phyloP scores from a whole-genome alignment of 1,140 invertebrate genomes.

The Lordiphosa mommai region DNA sequence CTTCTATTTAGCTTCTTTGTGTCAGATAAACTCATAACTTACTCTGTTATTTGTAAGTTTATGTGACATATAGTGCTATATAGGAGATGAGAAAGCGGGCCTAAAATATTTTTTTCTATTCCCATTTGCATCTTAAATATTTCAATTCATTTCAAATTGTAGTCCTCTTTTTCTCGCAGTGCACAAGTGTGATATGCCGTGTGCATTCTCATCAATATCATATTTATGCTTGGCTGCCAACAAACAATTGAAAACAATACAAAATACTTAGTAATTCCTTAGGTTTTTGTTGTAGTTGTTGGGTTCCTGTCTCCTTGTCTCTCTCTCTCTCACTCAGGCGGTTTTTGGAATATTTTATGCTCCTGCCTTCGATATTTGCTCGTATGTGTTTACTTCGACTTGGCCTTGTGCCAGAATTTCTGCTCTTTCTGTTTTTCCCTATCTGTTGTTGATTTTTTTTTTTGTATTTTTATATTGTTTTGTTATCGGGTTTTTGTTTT shows the following conservation, averaged over 20 bases:
- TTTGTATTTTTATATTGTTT: conserved; percentile 7
- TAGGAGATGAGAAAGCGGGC: too few species aligned
- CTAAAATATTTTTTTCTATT: too few species aligned
- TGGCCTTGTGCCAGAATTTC: conserved; percentile 70
- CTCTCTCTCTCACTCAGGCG: too few species aligned
- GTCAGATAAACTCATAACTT: too few species aligned
- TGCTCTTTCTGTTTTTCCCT: conserved; percentile 37
- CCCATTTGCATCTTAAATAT: too few species aligned
- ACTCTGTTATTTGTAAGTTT: too few species aligned
- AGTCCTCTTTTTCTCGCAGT: too few species aligned
- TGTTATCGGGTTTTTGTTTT: conserved; percentile 48
- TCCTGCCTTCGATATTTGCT: conserved; percentile 13
- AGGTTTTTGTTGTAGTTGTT: conserved; percentile 29
- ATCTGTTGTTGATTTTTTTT: conserved; percentile 49
- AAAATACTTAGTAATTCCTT: conserved; percentile 69
- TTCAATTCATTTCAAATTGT: too few species aligned
- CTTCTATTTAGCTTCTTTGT: too few species aligned
- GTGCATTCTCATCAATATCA: conserved; percentile 68
- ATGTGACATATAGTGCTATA: too few species aligned
- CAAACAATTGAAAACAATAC: conserved; percentile 76
- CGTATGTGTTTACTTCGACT: conserved; percentile 34
- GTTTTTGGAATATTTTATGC: conserved; percentile 45
- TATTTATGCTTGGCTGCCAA: conserved; percentile 70
- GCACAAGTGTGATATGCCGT: conserved; percentile 3
- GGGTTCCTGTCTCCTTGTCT: conserved; percentile 1